Base-by-base conservation (phyloP, 37 sponge, comb jelly and placozoan species). In the Agelas oroides region DNA sequence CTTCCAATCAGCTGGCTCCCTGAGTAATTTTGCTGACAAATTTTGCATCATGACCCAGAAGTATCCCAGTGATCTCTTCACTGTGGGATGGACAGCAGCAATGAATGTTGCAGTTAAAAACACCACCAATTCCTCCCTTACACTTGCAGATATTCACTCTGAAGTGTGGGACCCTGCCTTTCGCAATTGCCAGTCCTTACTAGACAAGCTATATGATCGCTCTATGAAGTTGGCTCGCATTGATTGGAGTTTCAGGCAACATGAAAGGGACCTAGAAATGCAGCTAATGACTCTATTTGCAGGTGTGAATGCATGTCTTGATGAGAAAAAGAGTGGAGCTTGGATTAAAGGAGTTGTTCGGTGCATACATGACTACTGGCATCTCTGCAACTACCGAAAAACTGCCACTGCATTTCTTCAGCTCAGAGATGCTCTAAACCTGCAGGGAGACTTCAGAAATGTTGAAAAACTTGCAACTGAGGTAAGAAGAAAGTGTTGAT, bases 91-190 rank as follows among this genome's bases (percentile, higher is more conserved):
- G 87, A 32, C 20, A 18, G 19, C 20, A 1, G 71, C 38, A 60
- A 19, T 79, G 36, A 70, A 53, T 25, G 38, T 24, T 34, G 71
- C 65, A 18, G 28, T 31, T 16, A 52, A 1, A 41, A 18, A 25
- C 2, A 70, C 17, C 3, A 21, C 39, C 0, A 33, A 8, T 46
- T 5, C 53, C 17, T 36, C 32, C 18, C 32, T 78, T 0, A 64
- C 53, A 1, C 28, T 79, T 56, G 3, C 28, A 28, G 60, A 86
- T 60, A 6, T 86, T 0, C 53, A 71, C 11, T 11, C 79, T 13
- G 0, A 54, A 11, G 40, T 86, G 52, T 86, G 87, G 87, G 17
- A 78, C 1, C 87, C 80, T 24, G 65, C 79, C 23, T 71, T 79
- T 30, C 2, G n/a, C 28, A 27, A 61, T 21, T 79, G 87, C 61